Evolutionary conservation across 2,797 vertebrate species (phyloP).

Genomic region (Crypturellus tataupa): DNA sequence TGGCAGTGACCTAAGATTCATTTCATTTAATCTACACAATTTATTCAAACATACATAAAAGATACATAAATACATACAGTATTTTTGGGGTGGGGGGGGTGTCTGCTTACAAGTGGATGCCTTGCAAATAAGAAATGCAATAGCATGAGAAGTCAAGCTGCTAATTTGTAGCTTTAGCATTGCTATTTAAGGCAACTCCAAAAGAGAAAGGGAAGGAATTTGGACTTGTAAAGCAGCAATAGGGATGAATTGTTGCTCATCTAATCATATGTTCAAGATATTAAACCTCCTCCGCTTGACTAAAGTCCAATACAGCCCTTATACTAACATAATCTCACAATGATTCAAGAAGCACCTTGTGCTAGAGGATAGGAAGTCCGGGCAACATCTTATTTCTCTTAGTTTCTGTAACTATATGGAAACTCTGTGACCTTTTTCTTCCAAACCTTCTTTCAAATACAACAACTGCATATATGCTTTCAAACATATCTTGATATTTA

Average conservation of each 20-base stretch:
- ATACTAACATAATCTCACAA: not conserved
- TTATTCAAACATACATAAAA: not conserved
- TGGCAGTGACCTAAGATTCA: not conserved
- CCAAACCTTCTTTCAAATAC: not conserved
- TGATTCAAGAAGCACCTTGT: not conserved
- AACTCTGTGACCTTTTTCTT: not conserved
- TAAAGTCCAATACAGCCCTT: not conserved
- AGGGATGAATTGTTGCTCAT: not conserved
- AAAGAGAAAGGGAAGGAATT: not conserved
- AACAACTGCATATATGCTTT: not conserved
- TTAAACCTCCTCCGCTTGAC: not conserved
- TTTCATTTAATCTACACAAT: not conserved
- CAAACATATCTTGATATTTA: not conserved
- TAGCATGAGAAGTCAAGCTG: not conserved
- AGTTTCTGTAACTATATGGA: not conserved
- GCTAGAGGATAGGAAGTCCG: not conserved
- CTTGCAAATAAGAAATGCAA: not conserved
- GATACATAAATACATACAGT: rapidly evolving
- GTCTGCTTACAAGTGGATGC: not conserved
- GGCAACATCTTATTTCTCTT: not conserved
- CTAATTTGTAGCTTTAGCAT: not conserved
- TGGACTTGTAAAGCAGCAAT: not conserved
- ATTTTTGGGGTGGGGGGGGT: not conserved
- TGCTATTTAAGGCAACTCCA: not conserved
- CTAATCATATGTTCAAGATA: not conserved